Base-by-base conservation (phyloP, 1,140 invertebrate species). In the Micrasema longulum region DNA sequence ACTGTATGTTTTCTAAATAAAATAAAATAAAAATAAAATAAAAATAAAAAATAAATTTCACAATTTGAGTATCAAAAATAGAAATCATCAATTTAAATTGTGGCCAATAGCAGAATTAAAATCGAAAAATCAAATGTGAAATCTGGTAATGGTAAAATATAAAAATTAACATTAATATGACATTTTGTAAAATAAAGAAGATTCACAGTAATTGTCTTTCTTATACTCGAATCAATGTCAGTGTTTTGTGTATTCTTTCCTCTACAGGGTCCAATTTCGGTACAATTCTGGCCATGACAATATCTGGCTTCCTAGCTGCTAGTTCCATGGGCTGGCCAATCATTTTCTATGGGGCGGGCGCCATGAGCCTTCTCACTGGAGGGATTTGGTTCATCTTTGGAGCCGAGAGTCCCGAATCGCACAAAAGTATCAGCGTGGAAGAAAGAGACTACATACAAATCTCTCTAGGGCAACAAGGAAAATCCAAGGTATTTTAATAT, bases 231-330 rank as follows among this genome's bases (percentile, higher is more conserved):
- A 41, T 1, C 10, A 41, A 11, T 1, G 5, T 41, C 5, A 1
- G 1, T 1, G 1, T 5, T 41, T 14, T 43, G 6, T 47, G 18
- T 4, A 9, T 14, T 48, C 11, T 18, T 1, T 48, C 7, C 20
- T 55, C 11, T 78, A 79, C 81, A 78, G 88, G 88, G 23, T 85
- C 87, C 69, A 87, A 89, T 69, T 78, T 91, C 1, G 90, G 90
- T 3, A 89, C 89, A 20, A 88, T 91, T 5, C 75, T 90, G n/a
- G 85, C 88, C n/a, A 77, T 91, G 18, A 84, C 88, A 10, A 82
- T 88, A 47, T 87, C 86, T 7, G 90, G 90, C 0, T 83, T 87
- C 26, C 80, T 91, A 7, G 81, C 89, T 0, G 83, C 83, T 2
- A 87, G 88, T 0, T 20, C 76, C 0, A 76, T 88, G 0, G 90